Percentiles rank a stretch among this genome's conserved stretches.
Conservation (phyloP, 2,888 invertebrate species). For the Dynastes tityus region DNA sequence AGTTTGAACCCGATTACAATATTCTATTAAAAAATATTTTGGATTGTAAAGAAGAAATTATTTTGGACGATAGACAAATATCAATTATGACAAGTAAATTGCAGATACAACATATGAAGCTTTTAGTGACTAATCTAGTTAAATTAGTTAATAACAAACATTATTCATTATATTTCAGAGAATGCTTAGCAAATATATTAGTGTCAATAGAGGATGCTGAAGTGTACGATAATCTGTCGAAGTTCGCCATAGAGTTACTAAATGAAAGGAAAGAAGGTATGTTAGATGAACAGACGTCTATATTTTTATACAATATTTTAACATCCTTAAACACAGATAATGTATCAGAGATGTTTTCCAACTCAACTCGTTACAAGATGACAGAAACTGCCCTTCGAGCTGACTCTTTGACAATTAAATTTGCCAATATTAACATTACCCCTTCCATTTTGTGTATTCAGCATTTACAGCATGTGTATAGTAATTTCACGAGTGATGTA, state of each 20-base stretch:
- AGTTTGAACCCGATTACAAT: constrained; percentile 69
- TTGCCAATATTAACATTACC: neutral
- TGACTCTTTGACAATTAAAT: constrained; percentile 71
- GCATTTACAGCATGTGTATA: constrained; percentile 74
- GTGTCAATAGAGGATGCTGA: constrained; percentile 59
- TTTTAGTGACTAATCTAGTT: constrained; percentile 61
- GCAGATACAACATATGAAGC: constrained; percentile 71
- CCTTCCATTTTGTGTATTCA: constrained; percentile 72
- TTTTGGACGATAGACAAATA: constrained; percentile 79
- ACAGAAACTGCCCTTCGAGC: constrained; percentile 74
- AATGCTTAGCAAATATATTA: constrained; percentile 66
- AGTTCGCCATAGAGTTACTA: constrained; percentile 59
- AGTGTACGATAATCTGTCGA: constrained; percentile 61
- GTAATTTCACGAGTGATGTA: constrained; percentile 71
- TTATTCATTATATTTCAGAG: constrained; percentile 69
- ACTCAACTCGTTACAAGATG: constrained; percentile 74
- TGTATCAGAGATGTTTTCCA: constrained; percentile 57
- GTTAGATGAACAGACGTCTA: constrained; percentile 56
- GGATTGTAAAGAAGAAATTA: constrained; percentile 75
- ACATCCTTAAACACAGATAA: constrained; percentile 61
- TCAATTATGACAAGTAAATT: constrained; percentile 76
- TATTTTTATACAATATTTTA: constrained; percentile 60
- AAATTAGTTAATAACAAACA: constrained; percentile 61
- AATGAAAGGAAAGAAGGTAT: constrained; percentile 54
- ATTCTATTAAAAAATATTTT: constrained; percentile 71